Conservation (phyloP, 2,888 invertebrate species). For the Pilophorus perplexus region DNA sequence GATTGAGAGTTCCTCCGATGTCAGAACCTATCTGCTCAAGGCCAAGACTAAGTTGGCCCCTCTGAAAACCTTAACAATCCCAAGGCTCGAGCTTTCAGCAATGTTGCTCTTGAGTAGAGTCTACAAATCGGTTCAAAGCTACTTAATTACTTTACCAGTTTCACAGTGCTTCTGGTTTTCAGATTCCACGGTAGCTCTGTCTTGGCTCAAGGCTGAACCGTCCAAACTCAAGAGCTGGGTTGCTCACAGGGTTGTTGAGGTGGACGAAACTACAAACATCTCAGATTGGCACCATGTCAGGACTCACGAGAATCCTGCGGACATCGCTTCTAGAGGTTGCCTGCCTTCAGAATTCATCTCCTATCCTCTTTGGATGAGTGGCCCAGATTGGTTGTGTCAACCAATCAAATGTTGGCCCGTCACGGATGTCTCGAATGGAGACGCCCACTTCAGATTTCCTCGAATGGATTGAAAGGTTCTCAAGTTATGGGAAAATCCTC, state of each 20-base stretch:
- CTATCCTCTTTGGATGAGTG: conserved; percentile 11
- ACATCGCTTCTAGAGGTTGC: conserved; percentile 36
- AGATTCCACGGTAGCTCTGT: conserved; percentile 30
- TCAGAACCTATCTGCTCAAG: background rate
- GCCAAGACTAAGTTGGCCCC: conserved; percentile 31
- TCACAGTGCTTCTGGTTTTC: conserved; percentile 7
- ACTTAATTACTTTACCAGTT: conserved; percentile 32
- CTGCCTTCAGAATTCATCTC: conserved; percentile 4
- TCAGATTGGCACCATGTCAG: conserved; percentile 32
- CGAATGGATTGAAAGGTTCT: no score
- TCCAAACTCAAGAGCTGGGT: conserved; percentile 21
- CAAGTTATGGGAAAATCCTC: no score
- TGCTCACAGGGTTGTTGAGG: conserved; percentile 26
- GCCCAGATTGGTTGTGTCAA: background rate
- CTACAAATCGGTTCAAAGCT: conserved; percentile 44
- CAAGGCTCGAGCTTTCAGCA: conserved; percentile 44
- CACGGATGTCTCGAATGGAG: no score
- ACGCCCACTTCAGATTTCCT: no score
- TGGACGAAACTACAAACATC: background rate
- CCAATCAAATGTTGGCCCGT: background rate
- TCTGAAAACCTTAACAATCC: conserved; percentile 38
- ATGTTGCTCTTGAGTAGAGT: conserved; percentile 26
- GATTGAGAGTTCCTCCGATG: background rate
- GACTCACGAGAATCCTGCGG: conserved; percentile 50
- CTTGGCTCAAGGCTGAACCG: conserved; percentile 21